phyloP scores from a whole-genome alignment of 2,888 invertebrate genomes.

The Amphipyra tragopoginis region DNA sequence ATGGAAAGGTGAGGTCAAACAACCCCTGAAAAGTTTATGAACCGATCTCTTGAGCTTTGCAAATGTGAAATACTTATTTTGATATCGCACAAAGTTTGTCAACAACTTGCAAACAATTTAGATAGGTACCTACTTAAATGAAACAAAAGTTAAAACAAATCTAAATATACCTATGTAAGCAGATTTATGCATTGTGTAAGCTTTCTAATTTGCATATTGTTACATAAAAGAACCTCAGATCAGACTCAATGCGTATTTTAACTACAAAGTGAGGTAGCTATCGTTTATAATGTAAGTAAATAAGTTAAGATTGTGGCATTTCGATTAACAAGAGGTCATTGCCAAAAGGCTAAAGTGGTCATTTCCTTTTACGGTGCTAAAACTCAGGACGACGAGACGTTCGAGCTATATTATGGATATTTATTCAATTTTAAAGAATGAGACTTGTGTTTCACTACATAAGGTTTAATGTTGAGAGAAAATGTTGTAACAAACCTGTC shows the following conservation, averaged over 20 bases:
- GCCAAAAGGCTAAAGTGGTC: conserved; percentile 85
- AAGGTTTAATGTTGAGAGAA: conserved; percentile 77
- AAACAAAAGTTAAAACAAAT: conserved; percentile 26
- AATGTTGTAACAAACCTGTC: conserved; percentile 74
- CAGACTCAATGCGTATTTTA: background rate
- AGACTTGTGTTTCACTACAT: conserved; percentile 69
- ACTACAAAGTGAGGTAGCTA: conserved; percentile 11
- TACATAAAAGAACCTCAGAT: conserved; percentile 19
- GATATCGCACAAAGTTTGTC: conserved; percentile 12
- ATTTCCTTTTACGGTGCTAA: conserved; percentile 86
- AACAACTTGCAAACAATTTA: conserved; percentile 22
- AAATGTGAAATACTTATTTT: background rate
- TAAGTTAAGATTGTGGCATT: conserved; percentile 67
- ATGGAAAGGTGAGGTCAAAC: conserved; percentile 82
- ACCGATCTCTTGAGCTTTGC: conserved; percentile 5
- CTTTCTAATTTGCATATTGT: conserved; percentile 51
- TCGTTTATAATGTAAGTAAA: conserved; percentile 28
- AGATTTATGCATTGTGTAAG: conserved; percentile 31
- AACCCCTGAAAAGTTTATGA: conserved; percentile 29
- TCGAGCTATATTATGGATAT: conserved; percentile 68
- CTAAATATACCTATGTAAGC: background rate
- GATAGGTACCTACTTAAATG: background rate
- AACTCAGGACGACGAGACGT: conserved; percentile 75
- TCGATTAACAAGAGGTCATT: conserved; percentile 82
- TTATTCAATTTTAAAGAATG: conserved; percentile 71